Evolutionary conservation across 1,140 invertebrate species (phyloP).

Genomic region (Aricia agestis): DNA sequence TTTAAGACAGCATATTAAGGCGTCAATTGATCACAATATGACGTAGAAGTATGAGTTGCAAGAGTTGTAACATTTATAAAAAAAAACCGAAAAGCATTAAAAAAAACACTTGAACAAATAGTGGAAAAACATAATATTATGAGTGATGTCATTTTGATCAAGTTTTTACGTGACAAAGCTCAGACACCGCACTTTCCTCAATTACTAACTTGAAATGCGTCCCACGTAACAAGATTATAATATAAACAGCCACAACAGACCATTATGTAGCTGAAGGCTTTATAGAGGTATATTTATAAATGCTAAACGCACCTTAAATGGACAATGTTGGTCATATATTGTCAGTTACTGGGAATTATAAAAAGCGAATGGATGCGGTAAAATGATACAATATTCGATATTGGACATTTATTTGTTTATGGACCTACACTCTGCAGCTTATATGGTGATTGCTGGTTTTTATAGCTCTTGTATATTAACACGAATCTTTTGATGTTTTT

Average conservation of each 20-base stretch:
- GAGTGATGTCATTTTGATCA: background rate
- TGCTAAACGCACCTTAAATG: constrained; percentile 60
- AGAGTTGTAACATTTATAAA: no score
- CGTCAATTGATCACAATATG: no score
- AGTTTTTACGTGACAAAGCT: background rate
- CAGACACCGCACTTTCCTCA: background rate
- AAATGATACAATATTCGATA: constrained; percentile 7
- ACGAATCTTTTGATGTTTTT: background rate
- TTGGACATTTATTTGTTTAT: constrained; percentile 16
- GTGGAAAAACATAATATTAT: background rate
- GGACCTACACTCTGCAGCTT: background rate
- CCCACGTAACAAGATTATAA: constrained; percentile 48
- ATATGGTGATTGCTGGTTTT: background rate
- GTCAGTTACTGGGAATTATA: constrained; percentile 25
- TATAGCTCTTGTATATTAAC: background rate
- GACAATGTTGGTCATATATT: constrained; percentile 48
- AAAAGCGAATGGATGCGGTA: constrained; percentile 32
- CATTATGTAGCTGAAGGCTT: constrained; percentile 53
- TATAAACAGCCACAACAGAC: constrained; percentile 52
- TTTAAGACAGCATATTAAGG: no score
- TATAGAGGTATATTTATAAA: constrained; percentile 58
- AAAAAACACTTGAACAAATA: background rate
- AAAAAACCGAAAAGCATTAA: no score
- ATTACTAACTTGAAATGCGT: background rate
- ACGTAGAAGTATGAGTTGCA: no score